A percentile compares a stretch with the other conserved stretches of the same genome.
These are phyloP conservation scores for Hesperophylax magnus DNA, from an alignment of 1,140 invertebrate genomes.

Conservation along the genomic window DNA sequence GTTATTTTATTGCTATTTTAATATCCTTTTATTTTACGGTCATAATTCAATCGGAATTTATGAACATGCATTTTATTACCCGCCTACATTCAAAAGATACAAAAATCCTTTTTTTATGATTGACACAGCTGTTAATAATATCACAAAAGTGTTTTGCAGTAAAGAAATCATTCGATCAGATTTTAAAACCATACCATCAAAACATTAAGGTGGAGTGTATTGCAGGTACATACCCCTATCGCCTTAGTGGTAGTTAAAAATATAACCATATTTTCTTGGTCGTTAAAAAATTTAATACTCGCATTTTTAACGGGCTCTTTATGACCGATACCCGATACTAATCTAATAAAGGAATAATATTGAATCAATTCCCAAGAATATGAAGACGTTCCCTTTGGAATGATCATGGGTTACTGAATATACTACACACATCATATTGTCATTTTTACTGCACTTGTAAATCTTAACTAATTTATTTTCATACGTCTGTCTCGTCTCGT, in stretches of 20 bases:
- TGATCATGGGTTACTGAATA: background rate
- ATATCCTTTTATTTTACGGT: background rate
- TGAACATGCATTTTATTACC: slow-evolving; percentile 23
- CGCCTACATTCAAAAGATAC: background rate
- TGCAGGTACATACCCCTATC: background rate
- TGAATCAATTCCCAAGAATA: slow-evolving; percentile 28
- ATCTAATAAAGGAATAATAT: slow-evolving; percentile 23
- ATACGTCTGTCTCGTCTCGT: slow-evolving; percentile 6
- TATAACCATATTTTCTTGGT: slow-evolving; percentile 43
- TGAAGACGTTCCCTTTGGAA: slow-evolving; percentile 27
- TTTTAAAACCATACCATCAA: background rate
- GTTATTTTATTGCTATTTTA: background rate
- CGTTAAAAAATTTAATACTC: slow-evolving; percentile 40
- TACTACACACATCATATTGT: slow-evolving; percentile 41
- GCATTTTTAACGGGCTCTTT: slow-evolving; percentile 40
- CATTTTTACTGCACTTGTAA: slow-evolving; percentile 39
- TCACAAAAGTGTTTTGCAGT: slow-evolving; percentile 9
- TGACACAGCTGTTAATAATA: slow-evolving; percentile 23
- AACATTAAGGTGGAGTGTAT: background rate
- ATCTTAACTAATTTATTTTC: slow-evolving; percentile 44
- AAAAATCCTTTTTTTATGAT: background rate
- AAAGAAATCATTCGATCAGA: background rate
- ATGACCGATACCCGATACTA: slow-evolving; percentile 42
- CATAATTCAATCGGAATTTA: background rate
- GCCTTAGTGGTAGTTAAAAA: slow-evolving; percentile 14